Percentiles rank a stretch among this genome's conserved stretches.
Conservation (phyloP, 2,797 vertebrate genomes). For the Rhodeus uyekii region DNA sequence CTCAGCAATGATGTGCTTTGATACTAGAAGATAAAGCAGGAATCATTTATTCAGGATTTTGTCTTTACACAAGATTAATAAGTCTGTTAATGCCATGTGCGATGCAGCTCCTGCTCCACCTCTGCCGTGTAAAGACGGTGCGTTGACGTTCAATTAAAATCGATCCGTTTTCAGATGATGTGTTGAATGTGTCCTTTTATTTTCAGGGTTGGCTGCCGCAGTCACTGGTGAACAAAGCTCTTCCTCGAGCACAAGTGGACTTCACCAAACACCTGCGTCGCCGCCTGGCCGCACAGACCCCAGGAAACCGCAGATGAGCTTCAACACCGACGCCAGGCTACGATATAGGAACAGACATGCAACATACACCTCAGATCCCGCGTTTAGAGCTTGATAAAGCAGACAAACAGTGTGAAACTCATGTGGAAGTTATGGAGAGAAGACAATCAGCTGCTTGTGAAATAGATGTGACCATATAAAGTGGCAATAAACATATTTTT, state of each 20-base stretch:
- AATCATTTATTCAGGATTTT: too few relatives aligned
- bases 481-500: neutral
- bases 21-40: too few relatives aligned
- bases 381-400: neutral
- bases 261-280: constrained; percentile 77
- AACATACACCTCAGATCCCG: constrained; percentile 63
- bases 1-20: too few relatives aligned
- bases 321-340: neutral
- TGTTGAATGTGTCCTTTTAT: constrained; percentile 14
- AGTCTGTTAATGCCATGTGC: neutral
- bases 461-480: neutral
- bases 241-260: constrained; percentile 78
- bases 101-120: neutral
- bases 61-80: neutral
- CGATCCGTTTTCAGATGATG: neutral
- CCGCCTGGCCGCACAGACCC: constrained; percentile 59
- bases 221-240: constrained; percentile 73
- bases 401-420: neutral
- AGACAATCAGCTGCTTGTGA: neutral
- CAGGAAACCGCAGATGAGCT: neutral
- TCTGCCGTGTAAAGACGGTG: too few relatives aligned
- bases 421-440: neutral
- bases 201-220: constrained; percentile 84
- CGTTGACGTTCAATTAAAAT: too few relatives aligned
- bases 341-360: constrained; percentile 68